phyloP scores from a whole-genome alignment of 2,797 vertebrate genomes.

The Mycteria americana region DNA sequence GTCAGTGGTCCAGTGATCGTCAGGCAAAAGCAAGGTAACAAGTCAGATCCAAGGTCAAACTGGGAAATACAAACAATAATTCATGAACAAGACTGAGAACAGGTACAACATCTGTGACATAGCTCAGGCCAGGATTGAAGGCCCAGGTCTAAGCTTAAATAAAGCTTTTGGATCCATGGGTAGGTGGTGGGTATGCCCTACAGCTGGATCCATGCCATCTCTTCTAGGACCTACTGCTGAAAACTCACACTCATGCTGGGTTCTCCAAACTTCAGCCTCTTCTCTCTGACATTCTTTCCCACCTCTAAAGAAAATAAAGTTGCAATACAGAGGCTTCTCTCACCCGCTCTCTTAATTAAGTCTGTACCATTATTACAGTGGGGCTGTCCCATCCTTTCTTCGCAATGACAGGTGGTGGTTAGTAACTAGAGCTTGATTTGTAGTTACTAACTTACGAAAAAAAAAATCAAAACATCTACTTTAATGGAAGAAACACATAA shows the following conservation, averaged over 20 bases:
- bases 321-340: not conserved
- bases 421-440: not conserved
- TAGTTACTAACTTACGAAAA: not conserved
- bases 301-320: not conserved
- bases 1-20: not conserved
- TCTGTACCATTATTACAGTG: not conserved
- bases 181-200: not conserved
- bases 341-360: not conserved
- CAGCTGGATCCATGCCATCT: not conserved
- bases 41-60: not conserved
- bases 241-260: not conserved
- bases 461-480: not conserved
- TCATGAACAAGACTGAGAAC: not conserved
- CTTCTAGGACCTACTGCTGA: not conserved
- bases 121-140: not conserved
- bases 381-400: not conserved
- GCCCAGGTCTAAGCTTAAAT: not conserved
- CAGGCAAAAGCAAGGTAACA: not conserved
- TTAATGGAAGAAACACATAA: not conserved
- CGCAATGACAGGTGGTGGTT: not conserved
- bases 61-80: not conserved
- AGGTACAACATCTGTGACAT: not conserved
- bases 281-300: not conserved
- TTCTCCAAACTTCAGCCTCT: not conserved
- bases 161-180: not conserved